Conservation (phyloP, 1,140 invertebrate species). For the Zaprionus nigranus region DNA sequence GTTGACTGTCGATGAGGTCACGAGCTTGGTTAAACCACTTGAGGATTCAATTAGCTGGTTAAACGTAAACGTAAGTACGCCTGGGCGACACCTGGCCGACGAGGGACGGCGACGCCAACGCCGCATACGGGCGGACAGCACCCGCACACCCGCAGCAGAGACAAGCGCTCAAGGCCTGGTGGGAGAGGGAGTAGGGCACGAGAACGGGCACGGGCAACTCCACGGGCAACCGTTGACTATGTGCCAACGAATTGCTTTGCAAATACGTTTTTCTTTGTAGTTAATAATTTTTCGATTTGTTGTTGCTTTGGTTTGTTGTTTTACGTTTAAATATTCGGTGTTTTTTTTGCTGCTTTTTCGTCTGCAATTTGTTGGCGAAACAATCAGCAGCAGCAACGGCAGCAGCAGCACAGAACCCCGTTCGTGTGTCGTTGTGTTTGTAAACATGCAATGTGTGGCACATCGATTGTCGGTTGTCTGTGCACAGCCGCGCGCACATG, state of each 20-base stretch:
- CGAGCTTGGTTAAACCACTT: slow-evolving; percentile 54
- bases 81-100: slow-evolving; percentile 44
- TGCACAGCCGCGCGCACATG: slow-evolving; percentile 35
- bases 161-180: slow-evolving; percentile 29
- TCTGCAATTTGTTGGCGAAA: slow-evolving; percentile 47
- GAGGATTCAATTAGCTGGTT: slow-evolving; percentile 42
- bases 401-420: slow-evolving; percentile 16
- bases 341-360: slow-evolving; percentile 37
- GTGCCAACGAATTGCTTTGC: neutral
- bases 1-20: slow-evolving; percentile 62
- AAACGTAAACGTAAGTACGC: slow-evolving; percentile 24
- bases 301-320: slow-evolving; percentile 1
- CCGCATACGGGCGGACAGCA: slow-evolving; percentile 63
- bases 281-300: slow-evolving; percentile 15
- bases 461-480: slow-evolving; percentile 41
- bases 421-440: slow-evolving; percentile 48
- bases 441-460: slow-evolving; percentile 58
- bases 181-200: neutral
- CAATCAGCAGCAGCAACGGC: slow-evolving; percentile 22
- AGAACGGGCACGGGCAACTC: neutral
- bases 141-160: slow-evolving; percentile 17
- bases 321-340: slow-evolving; percentile 1
- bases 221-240: neutral
- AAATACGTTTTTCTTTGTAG: neutral
- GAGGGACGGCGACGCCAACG: slow-evolving; percentile 69